Evolutionary conservation across 1,140 invertebrate genomes (phyloP).

Genomic region (Tetramorium parvispinum): DNA sequence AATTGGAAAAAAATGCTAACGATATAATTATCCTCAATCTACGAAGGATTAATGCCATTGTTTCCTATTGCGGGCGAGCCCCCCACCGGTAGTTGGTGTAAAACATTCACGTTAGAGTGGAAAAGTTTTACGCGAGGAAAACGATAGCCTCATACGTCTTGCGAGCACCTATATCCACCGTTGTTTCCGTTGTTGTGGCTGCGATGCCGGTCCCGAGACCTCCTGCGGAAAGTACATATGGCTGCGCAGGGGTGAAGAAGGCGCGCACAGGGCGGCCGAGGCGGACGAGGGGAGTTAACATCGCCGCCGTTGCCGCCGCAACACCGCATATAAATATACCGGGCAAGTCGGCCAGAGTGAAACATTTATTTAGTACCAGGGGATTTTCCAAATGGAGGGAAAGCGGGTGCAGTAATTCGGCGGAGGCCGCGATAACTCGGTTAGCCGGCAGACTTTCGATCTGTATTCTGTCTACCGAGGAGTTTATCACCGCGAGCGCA

Average conservation of each 20-base stretch:
- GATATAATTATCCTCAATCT: background rate
- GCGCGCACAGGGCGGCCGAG: background rate
- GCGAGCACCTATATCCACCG: slow-evolving; percentile 50
- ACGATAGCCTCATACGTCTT: slow-evolving; percentile 75
- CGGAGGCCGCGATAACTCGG: slow-evolving; percentile 80
- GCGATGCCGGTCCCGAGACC: slow-evolving; percentile 34
- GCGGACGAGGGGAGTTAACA: slow-evolving; percentile 28
- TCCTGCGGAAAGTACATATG: slow-evolving; percentile 53
- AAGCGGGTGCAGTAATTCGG: slow-evolving; percentile 69
- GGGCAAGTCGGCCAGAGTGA: slow-evolving; percentile 75
- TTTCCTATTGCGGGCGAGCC: background rate
- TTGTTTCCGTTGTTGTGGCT: slow-evolving; percentile 55
- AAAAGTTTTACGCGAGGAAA: slow-evolving; percentile 76
- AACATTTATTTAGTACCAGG: slow-evolving; percentile 84
- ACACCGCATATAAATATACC: slow-evolving; percentile 82
- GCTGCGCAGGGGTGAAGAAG: slow-evolving; percentile 24
- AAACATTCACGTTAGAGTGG: slow-evolving; percentile 78
- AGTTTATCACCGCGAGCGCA: slow-evolving; percentile 81
- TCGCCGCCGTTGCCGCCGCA: slow-evolving; percentile 66
- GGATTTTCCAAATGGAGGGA: slow-evolving; percentile 82
- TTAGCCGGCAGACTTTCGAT: slow-evolving; percentile 82
- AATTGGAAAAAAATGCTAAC: background rate
- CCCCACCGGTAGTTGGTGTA: slow-evolving; percentile 31
- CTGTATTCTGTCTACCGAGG: slow-evolving; percentile 82
- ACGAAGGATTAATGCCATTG: background rate